Evolutionary conservation across 2,113 vertebrate genomes (phyloP), one percentile per base, ranked within the genome.

Genomic region (Crocuta crocuta): DNA sequence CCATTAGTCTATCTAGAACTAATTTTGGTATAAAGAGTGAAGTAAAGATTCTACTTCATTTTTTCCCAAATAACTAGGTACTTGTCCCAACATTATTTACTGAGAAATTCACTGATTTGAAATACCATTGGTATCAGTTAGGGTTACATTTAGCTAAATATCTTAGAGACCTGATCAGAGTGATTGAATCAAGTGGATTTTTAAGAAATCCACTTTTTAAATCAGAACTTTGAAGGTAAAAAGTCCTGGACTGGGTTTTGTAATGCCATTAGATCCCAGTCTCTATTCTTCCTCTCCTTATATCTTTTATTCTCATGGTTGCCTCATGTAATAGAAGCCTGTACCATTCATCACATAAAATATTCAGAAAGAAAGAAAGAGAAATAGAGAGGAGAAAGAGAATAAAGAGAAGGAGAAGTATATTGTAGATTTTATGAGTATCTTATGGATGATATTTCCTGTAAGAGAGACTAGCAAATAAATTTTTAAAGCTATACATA

Each of bases 81-180:
- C 13, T 45, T 91, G 13, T 71, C 10, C n/a, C 11, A 71, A 76
- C 23, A 78, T 58, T 70, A 89, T 66, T 91, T 91, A 74, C 55
- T 91, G 33, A 97, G 33, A 93, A 95, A 81, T 35, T 95, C 70
- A 91, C n/a, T 87, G 58, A 48, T 65, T 74, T 65, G 5, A 93
- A 96, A 91, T 95, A 33, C 58, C 19, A 87, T 23, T 87, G 68
- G 4, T 90, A 91, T 78, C 45, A 95, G 28, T 45, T 88, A 86
- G 23, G 13, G 28, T 43, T 94, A 17, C 10, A 76, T 76, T 88
- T 79, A 28, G 5, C 31, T 43, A 15, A 80, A 26, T 96, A 79
- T n/a, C 63, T 89, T 78, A 89, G 11, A 95, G 71, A 92, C 5
- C 4, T 89, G 26, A 73, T 35, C 8, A 53, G 89, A 71, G 10